phyloP scores from a whole-genome alignment of 2,113 vertebrate genomes.

The Platanista minor region DNA sequence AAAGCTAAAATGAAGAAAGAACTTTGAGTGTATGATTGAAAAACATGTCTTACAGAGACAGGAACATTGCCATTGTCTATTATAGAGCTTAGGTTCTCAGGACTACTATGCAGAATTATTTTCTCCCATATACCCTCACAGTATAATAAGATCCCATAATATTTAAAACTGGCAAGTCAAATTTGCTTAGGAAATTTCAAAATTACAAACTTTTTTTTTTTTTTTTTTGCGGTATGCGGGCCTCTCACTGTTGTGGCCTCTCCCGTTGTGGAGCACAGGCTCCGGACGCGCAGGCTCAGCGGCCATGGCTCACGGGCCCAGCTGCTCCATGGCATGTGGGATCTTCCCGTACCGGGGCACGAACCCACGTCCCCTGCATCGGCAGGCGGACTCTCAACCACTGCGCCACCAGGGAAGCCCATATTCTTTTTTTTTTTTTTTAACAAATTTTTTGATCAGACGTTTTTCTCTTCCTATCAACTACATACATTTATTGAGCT shows the following conservation, averaged over 20 bases:
- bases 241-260: too few species aligned
- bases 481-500: constrained; percentile 74
- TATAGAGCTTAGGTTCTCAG: neutral
- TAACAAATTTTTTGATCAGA: constrained; percentile 70
- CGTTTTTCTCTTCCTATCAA: constrained; percentile 64
- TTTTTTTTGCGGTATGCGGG: too few species aligned
- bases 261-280: too few species aligned
- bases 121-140: neutral
- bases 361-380: too few species aligned
- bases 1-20: neutral
- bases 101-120: neutral
- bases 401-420: too few species aligned
- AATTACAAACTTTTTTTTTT: constrained; percentile 72
- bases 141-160: neutral
- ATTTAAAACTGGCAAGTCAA: constrained; percentile 28
- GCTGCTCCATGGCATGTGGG: too few species aligned
- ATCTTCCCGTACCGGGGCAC: too few species aligned
- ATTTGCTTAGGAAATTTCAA: constrained; percentile 68
- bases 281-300: too few species aligned
- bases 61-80: neutral
- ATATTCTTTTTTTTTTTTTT: too few species aligned
- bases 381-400: too few species aligned
- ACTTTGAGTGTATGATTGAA: neutral
- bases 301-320: too few species aligned
- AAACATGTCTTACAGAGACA: neutral